Conservation (phyloP, 2,888 invertebrate species). For the Drosophila algonquin region DNA sequence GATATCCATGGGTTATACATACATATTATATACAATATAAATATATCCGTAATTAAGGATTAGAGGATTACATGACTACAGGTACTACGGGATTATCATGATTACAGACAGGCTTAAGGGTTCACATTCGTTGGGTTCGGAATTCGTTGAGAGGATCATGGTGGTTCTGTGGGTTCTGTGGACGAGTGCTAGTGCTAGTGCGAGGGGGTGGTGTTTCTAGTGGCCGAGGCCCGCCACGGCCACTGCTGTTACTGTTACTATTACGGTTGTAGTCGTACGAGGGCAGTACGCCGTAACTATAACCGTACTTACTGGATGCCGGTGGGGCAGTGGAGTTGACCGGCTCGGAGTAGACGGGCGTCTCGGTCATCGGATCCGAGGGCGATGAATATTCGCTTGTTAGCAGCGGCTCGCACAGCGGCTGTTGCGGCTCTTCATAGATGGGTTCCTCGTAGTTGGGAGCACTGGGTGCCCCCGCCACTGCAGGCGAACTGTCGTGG, state of each 20-base stretch:
- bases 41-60: background rate
- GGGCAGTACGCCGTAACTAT: background rate
- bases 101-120: background rate
- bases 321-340: constrained; percentile 63
- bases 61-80: background rate
- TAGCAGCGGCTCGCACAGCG: constrained; percentile 54
- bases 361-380: constrained; percentile 13
- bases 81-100: background rate
- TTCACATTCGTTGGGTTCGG: background rate
- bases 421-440: constrained; percentile 81
- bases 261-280: constrained; percentile 11
- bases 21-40: background rate
- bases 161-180: too few relatives aligned
- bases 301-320: constrained; percentile 67
- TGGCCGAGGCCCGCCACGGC: background rate
- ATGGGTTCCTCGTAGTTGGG: constrained; percentile 60
- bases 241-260: constrained; percentile 11
- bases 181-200: background rate
- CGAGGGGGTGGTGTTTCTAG: background rate
- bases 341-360: constrained; percentile 78
- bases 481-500: background rate
- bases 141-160: background rate
- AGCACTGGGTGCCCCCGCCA: constrained; percentile 34
- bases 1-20: background rate
- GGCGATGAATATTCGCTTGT: constrained; percentile 47